Evolutionary conservation across 2,113 vertebrate genomes (phyloP).

Genomic region (Neopipo cinnamomea): DNA sequence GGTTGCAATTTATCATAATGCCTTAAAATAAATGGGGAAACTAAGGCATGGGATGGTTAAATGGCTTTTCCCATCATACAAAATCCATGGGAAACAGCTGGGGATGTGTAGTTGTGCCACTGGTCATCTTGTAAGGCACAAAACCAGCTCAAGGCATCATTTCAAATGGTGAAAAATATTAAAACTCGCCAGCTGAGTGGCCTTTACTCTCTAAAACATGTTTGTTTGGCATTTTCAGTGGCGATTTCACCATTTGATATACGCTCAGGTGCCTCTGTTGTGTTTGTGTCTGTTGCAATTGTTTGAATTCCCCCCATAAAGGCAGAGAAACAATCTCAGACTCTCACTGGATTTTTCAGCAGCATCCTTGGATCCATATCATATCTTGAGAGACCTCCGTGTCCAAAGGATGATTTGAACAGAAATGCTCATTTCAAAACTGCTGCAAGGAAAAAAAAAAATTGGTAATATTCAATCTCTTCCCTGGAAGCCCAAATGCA

Average conservation of each 20-base stretch:
- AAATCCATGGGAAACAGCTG: not conserved
- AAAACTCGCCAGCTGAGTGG: not conserved
- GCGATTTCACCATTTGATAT: not conserved
- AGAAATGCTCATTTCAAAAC: not conserved
- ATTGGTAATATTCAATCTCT: not conserved
- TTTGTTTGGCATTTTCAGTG: not conserved
- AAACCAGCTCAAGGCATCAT: not conserved
- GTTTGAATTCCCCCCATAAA: not conserved
- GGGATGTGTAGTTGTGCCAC: not conserved
- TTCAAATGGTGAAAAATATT: not conserved
- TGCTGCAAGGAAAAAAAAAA: not conserved
- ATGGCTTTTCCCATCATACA: not conserved
- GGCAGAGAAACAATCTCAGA: not conserved
- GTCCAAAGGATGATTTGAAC: not conserved
- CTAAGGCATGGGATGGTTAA: not conserved
- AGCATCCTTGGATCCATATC: rapidly evolving
- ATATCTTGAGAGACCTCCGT: not conserved
- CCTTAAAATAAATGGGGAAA: not conserved
- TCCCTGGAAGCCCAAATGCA: not conserved
- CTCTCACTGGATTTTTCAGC: not conserved
- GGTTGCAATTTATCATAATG: not conserved
- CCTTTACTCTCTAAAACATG: not conserved
- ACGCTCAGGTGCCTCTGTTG: not conserved
- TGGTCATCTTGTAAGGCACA: not conserved
- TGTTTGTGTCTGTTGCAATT: not conserved